Evolutionary conservation across 2,797 vertebrate species (phyloP), one percentile per base, ranked within the genome.

Genomic region (Lepidocolaptes lacrymiger): DNA sequence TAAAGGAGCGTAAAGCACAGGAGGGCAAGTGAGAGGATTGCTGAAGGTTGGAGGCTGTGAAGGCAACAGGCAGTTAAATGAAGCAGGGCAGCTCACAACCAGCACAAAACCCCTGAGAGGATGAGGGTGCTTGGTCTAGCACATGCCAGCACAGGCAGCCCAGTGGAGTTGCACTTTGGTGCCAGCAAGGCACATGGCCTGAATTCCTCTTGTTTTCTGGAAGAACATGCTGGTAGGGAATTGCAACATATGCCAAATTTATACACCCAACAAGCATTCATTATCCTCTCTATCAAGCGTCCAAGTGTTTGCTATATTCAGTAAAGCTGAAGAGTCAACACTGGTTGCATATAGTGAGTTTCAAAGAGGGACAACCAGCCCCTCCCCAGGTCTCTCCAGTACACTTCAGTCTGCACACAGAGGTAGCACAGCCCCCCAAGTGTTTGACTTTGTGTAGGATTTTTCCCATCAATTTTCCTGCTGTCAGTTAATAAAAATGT

Each of bases 401-500:
- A 61, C 43, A 71, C 59, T 91, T 94, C 52, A 71, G 56, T 93
- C 71, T 59, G 74, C 44, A 62, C 22, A 5, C 30, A 72, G 21
- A 89, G 66, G 78, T 73, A 86, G 30, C 34, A n/a, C 34, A 44
- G 26, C 24, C 34, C 14, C 19, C 23, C 44, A 43, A 19, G 59
- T 86, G 34, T 92, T 93, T 91, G 54, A 72, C 77, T 87, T 89
- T 43, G 22, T 80, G 6, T n/a, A 84, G 74, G 84, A 66, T 75
- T 96, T 95, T 83, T 51, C 19, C 83, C 74, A 73, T 59, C 1
- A 0, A 18, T 90, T 80, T 91, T 78, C 43, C 51, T 73, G 54
- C 48, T 49, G 49, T 39, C 56, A 58, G 56, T 82, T 94, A 93
- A 95, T 94, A 95, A 91, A 95, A 90, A 51, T 14, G 17, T 89